Conservation (phyloP, 2,797 vertebrate genomes). For the Galagoides demidoff region DNA sequence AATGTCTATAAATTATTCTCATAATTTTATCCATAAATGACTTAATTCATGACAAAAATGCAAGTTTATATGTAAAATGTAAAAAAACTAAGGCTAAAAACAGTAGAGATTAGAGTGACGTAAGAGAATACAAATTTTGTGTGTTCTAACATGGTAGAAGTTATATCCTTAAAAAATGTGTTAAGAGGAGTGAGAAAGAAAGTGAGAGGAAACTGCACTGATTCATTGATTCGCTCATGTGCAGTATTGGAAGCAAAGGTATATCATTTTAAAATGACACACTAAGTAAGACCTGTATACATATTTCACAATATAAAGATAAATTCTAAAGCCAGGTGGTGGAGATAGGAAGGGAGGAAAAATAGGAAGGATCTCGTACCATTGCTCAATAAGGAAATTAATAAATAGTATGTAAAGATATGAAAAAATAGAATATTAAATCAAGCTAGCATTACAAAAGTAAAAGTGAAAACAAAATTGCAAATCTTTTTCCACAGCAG, state of each 20-base stretch:
- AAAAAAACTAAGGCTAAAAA: slow-evolving; percentile 19
- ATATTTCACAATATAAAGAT: not conserved
- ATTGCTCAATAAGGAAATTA: not conserved
- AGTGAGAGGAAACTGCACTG: not conserved
- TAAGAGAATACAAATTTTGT: not conserved
- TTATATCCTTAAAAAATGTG: not conserved
- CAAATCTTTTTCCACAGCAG: not conserved
- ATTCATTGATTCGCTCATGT: not conserved
- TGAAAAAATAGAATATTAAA: slow-evolving; percentile 11
- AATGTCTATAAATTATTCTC: slow-evolving; percentile 29
- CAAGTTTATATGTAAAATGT: slow-evolving; percentile 23
- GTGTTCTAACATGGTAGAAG: not conserved
- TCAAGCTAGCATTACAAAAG: not conserved
- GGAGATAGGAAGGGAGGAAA: not conserved
- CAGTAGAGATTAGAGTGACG: not conserved
- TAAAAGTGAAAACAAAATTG: not conserved
- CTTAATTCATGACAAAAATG: not conserved
- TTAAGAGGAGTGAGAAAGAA: not conserved
- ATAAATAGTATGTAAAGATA: not conserved
- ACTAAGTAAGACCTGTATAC: not conserved
- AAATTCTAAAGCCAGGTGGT: not conserved
- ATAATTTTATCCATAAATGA: slow-evolving; percentile 30
- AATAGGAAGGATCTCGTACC: not conserved
- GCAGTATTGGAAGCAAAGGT: not conserved
- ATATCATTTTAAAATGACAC: slow-evolving; percentile 27